A percentile compares a stretch with the other conserved stretches of the same genome.
Conservation (phyloP, 1,140 invertebrate species). For the Diachasma alloeum region DNA sequence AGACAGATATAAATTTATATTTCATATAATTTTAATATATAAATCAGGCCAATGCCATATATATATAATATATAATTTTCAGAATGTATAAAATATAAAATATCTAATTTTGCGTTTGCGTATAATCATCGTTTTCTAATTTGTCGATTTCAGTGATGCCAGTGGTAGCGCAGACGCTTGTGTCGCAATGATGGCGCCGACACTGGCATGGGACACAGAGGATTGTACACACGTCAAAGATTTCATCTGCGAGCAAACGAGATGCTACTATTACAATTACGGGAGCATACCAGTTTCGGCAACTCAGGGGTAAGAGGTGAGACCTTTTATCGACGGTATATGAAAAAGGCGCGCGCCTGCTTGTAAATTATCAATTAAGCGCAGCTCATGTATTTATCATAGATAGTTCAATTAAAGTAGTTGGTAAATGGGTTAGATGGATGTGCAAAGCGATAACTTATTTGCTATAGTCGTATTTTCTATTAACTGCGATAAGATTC, state of each 20-base stretch:
- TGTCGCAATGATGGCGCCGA: conserved; percentile 77
- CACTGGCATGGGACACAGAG: conserved; percentile 80
- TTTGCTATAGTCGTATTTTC: no score
- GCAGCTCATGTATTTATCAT: not conserved
- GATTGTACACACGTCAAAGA: conserved; percentile 85
- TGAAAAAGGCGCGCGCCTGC: conserved; percentile 31
- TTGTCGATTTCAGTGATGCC: conserved; percentile 62
- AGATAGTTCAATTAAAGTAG: not conserved
- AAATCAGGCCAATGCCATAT: no score
- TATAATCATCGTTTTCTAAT: no score
- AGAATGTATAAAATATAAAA: no score
- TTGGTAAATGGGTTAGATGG: not conserved
- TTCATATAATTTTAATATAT: no score
- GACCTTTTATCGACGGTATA: conserved; percentile 57
- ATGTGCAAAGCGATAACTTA: no score
- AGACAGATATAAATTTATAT: no score
- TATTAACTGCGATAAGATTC: no score
- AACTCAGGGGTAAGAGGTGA: conserved; percentile 87
- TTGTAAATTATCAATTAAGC: not conserved
- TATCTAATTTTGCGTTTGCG: no score
- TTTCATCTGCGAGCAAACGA: conserved; percentile 88
- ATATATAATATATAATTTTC: no score
- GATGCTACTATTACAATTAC: conserved; percentile 91
- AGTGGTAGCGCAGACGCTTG: conserved; percentile 75
- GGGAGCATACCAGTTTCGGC: conserved; percentile 86